These are phyloP conservation scores for Pangasius djambal DNA, from an alignment of 2,797 vertebrate genomes.

Conservation along the genomic window DNA sequence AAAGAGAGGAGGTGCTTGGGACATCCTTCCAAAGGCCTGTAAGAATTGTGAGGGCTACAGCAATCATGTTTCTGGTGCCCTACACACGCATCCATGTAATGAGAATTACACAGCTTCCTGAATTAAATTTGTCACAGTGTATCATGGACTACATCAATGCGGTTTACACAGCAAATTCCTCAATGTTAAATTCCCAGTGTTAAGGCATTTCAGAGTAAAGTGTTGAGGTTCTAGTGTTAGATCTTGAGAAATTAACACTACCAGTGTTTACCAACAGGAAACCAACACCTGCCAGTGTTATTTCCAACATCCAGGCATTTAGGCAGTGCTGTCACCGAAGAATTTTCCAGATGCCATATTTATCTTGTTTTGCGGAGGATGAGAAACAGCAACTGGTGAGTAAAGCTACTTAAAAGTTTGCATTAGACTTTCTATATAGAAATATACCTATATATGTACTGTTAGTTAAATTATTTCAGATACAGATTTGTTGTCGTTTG, in stretches of 20 bases:
- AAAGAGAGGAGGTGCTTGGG: conserved; percentile 65
- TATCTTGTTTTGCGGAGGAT: too few relatives aligned
- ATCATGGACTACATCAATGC: conserved; percentile 57
- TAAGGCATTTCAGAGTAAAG: conserved; percentile 4
- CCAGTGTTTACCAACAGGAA: neutral
- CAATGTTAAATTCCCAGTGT: conserved; percentile 2
- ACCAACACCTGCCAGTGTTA: neutral
- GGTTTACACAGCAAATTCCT: neutral
- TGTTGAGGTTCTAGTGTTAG: neutral
- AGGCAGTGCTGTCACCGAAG: too few relatives aligned
- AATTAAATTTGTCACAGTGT: neutral
- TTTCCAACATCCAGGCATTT: too few relatives aligned
- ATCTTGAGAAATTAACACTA: neutral
- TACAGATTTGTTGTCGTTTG: too few relatives aligned
- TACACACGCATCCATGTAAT: conserved; percentile 91
- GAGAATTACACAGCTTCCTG: conserved; percentile 69
- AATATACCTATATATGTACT: too few relatives aligned
- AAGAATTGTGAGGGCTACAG: conserved; percentile 64
- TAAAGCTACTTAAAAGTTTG: too few relatives aligned
- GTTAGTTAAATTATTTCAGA: too few relatives aligned
- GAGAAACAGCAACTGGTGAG: too few relatives aligned
- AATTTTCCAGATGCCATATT: too few relatives aligned
- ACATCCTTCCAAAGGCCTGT: conserved; percentile 75
- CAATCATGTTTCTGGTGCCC: conserved; percentile 80
- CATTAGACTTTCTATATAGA: too few relatives aligned